Percentiles rank a stretch among this genome's conserved stretches.
Evolutionary conservation across 2,888 invertebrate genomes (phyloP).

Genomic region (Neoitamus cyanurus): DNA sequence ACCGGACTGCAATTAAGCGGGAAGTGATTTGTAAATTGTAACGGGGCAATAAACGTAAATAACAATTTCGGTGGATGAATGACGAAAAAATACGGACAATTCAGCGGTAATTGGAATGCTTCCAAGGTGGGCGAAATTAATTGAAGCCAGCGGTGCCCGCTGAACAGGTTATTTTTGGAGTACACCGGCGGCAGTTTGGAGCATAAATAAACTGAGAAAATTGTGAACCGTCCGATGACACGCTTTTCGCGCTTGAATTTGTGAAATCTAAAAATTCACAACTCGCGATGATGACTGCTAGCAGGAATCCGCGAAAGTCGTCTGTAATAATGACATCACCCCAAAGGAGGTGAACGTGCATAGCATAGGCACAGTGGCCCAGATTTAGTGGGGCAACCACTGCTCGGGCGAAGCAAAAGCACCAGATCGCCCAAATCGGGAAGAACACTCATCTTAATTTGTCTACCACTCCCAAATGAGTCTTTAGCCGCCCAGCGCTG

Average conservation of each 20-base stretch:
- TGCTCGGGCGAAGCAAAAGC: neutral
- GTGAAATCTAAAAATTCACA: neutral
- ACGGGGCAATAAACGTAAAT: neutral
- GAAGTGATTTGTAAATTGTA: neutral
- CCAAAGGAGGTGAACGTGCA: neutral
- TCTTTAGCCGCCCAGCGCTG: neutral
- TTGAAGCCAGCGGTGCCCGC: neutral
- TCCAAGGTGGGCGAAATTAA: neutral
- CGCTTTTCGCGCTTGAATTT: neutral
- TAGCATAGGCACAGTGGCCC: no score
- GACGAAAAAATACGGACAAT: neutral
- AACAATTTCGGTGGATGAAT: neutral
- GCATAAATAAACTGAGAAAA: neutral
- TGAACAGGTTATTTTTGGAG: neutral
- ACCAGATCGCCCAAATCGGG: neutral
- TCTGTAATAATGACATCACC: neutral
- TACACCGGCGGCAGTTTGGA: neutral
- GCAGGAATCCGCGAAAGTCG: neutral
- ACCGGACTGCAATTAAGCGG: neutral
- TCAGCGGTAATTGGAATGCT: neutral
- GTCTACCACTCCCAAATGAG: neutral
- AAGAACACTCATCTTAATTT: neutral
- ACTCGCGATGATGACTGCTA: neutral
- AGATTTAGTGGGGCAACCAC: no score
- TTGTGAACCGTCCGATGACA: neutral